These are phyloP conservation scores for Porphyrio hochstetteri DNA, from an alignment of 2,113 vertebrate genomes.

Conservation along the genomic window DNA sequence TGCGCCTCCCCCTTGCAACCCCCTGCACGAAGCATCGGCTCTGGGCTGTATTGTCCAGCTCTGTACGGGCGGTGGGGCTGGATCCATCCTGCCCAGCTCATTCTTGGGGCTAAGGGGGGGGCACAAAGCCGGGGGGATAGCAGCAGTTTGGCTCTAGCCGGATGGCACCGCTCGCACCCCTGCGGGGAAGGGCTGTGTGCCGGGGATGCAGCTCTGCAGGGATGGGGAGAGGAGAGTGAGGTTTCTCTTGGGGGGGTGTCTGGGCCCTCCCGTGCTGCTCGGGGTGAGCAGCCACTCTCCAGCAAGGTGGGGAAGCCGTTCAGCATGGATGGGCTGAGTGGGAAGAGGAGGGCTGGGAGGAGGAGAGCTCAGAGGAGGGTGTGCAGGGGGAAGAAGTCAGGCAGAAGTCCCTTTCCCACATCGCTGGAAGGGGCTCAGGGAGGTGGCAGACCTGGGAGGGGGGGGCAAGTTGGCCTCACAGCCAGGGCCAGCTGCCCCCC, in stretches of 20 bases:
- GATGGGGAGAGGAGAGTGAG: background rate
- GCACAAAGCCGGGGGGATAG: accelerated
- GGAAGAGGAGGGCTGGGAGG: background rate
- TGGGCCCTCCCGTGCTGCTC: background rate
- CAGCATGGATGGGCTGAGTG: accelerated
- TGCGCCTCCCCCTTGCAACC: background rate
- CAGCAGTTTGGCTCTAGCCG: background rate
- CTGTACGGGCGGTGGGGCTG: background rate
- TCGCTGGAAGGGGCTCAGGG: background rate
- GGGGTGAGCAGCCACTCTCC: background rate
- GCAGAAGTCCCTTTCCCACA: background rate
- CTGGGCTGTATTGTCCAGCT: background rate
- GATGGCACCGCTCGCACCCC: background rate
- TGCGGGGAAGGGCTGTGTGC: accelerated
- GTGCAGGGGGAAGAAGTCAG: background rate
- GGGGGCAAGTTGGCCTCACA: background rate
- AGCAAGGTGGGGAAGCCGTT: background rate
- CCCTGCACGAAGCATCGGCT: background rate
- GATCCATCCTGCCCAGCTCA: background rate
- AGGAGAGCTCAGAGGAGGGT: background rate
- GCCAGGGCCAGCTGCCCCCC: background rate
- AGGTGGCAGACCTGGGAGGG: background rate
- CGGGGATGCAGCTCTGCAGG: background rate
- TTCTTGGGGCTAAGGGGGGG: background rate
- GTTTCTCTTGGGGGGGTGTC: too few species aligned